phyloP scores from a whole-genome alignment of 2,797 vertebrate species.

The Crossoptilon crossoptilon region DNA sequence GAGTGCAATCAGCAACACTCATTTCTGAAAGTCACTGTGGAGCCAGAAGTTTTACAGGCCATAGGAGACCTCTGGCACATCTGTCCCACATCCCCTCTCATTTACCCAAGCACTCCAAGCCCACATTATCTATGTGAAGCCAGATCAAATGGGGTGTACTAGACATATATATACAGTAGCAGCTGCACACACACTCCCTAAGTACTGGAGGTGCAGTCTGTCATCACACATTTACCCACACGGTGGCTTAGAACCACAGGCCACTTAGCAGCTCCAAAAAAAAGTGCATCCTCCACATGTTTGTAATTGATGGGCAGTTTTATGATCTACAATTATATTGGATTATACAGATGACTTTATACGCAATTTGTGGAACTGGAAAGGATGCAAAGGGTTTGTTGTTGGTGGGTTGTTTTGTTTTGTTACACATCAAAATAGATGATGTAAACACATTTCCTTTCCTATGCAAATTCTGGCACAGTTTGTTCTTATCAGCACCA shows the following conservation, averaged over 20 bases:
- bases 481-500: not conserved
- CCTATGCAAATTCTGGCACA: not conserved
- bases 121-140: fast-evolving
- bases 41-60: not conserved
- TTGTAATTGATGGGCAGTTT: not conserved
- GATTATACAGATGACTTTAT: not conserved
- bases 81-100: not conserved
- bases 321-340: not conserved
- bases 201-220: not conserved
- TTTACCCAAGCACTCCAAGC: not conserved
- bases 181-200: not conserved
- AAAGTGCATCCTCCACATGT: not conserved
- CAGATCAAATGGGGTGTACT: not conserved
- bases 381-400: not conserved
- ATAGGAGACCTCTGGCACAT: not conserved
- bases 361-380: not conserved
- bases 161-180: not conserved
- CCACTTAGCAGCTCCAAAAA: not conserved
- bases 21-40: not conserved
- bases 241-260: not conserved
- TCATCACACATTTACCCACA: not conserved
- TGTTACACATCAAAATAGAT: not conserved
- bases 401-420: too few relatives aligned
- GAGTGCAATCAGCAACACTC: not conserved
- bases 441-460: not conserved